Conservation (phyloP, 2,888 invertebrate genomes). For the Pasiphila rectangulata region DNA sequence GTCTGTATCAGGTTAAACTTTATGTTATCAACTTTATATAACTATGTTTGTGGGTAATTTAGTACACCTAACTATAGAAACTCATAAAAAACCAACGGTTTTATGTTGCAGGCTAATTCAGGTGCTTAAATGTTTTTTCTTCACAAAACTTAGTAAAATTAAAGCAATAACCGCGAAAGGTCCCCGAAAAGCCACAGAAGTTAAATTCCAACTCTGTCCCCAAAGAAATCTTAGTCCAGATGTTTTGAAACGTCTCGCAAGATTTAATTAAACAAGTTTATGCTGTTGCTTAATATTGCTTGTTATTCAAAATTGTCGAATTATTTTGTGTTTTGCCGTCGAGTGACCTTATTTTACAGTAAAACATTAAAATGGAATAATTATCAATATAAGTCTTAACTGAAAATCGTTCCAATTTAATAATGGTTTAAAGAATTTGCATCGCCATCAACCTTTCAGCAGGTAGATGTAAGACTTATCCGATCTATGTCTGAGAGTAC, state of each 20-base stretch:
- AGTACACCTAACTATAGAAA: background rate
- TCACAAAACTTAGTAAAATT: constrained; percentile 19
- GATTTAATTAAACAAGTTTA: constrained; percentile 65
- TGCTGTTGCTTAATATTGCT: constrained; percentile 50
- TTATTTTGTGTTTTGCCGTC: constrained; percentile 16
- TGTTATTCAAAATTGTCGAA: constrained; percentile 18
- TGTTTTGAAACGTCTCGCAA: constrained; percentile 59
- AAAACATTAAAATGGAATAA: too few species aligned
- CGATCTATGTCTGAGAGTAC: too few species aligned
- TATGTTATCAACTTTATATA: too few species aligned
- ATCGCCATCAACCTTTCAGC: too few species aligned
- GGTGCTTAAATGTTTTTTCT: constrained; percentile 15
- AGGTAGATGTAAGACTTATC: too few species aligned
- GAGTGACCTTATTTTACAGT: constrained; percentile 6
- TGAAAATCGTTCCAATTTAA: too few species aligned
- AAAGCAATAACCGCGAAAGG: constrained; percentile 28
- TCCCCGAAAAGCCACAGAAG: constrained; percentile 40
- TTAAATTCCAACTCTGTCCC: constrained; percentile 38
- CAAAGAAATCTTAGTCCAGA: constrained; percentile 44
- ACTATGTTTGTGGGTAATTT: background rate
- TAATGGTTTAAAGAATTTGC: background rate
- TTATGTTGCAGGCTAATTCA: constrained; percentile 1
- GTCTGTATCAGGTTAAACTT: too few species aligned
- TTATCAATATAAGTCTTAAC: too few species aligned
- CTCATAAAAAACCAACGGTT: too few species aligned